Base-by-base conservation (phyloP, 2,888 invertebrate genomes). In the Conus canariensis region DNA sequence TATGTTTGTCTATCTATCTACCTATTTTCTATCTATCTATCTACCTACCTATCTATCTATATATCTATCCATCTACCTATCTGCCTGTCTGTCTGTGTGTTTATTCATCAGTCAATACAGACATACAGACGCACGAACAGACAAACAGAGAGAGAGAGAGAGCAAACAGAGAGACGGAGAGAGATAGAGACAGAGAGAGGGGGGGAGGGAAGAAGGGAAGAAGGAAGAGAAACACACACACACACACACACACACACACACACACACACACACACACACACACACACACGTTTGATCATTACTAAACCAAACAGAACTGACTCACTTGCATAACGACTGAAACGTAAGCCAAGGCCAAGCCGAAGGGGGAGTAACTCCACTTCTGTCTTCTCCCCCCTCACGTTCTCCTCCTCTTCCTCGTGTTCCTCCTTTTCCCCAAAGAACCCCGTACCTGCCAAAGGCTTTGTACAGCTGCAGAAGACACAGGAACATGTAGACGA, bases 281-380 rank as follows among this genome's bases (percentile, higher is more conserved):
- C 77, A 58, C 77, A 56, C 88, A 58, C 30, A 88, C 59, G n/a
- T n/a, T 16, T 64, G 60, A 64, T 64, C 16, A 14, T 16, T 14
- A 64, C 7, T 64, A 10, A 64, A 64, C 60, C 60, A 77, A 25
- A 58, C 16, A 25, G 5, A 56, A n/a, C 22, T 10, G 30, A 89
- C 92, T 92, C 89, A 95, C 95, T 94, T 94, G 90, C 90, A 92
- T 8, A 93, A 93, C 7, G 97, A 97, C 93, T 97, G 97, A 93
- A 97, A 97, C 59, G 96, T 94, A 87, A 97, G 96, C 97, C 97
- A 97, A 0, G 97, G 97, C 97, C 97, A 97, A 16, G 97, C 96
- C 88, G 96, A 96, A 70, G 96, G 93, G 87, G 87, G 9, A 9
- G 56, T 30, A 2, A 67, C 70, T 60, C 56, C 25, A 7, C 5